These are phyloP conservation scores for Hoplostethus mediterraneus DNA, from an alignment of 2,797 vertebrate genomes.

Conservation along the genomic window DNA sequence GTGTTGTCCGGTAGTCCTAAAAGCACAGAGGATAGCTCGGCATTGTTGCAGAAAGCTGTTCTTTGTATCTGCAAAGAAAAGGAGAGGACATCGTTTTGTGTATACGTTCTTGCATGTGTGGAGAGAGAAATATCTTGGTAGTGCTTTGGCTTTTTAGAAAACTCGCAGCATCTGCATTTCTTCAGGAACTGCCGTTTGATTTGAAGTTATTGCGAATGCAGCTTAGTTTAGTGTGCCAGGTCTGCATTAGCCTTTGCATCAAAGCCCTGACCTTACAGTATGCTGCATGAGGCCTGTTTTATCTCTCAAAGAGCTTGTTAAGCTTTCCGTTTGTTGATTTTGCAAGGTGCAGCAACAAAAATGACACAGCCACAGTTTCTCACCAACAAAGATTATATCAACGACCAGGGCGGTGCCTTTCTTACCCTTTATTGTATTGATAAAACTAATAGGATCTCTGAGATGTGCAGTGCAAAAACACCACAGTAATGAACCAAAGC, in stretches of 20 bases:
- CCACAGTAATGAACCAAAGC: too few relatives aligned
- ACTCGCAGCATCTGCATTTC: neutral
- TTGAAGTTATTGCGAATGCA: too few relatives aligned
- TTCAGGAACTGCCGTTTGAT: too few relatives aligned
- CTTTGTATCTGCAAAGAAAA: conserved; percentile 82
- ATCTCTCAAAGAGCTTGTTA: neutral
- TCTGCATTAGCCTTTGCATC: neutral
- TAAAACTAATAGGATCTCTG: neutral
- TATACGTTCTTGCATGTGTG: neutral
- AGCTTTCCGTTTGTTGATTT: neutral
- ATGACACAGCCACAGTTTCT: neutral
- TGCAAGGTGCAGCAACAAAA: neutral
- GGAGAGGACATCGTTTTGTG: conserved; percentile 5
- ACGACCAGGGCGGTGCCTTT: neutral
- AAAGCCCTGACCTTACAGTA: neutral
- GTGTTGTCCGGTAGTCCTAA: conserved; percentile 73
- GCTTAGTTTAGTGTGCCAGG: neutral
- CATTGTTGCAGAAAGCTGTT: conserved; percentile 82
- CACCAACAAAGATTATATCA: neutral
- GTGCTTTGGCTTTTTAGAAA: neutral
- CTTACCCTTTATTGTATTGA: neutral
- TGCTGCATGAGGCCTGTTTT: neutral
- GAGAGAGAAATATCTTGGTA: neutral
- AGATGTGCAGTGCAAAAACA: too few relatives aligned
- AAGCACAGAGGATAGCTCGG: conserved; percentile 82